Evolutionary conservation across 2,113 vertebrate genomes (phyloP).

Genomic region (Eulemur macaco): DNA sequence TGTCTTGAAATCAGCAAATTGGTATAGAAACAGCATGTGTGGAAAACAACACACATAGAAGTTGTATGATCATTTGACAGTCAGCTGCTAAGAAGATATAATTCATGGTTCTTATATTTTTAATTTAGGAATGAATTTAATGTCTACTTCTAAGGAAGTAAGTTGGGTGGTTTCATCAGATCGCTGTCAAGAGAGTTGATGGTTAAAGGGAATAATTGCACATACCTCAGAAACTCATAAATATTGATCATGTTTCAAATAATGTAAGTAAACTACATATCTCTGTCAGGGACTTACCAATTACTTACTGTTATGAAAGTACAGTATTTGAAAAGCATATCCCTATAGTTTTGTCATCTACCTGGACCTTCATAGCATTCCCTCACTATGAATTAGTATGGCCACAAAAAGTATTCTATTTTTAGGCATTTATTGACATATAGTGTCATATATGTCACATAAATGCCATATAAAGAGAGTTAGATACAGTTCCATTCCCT

Average conservation of each 20-base stretch:
- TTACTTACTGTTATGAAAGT: background rate
- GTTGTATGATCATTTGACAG: background rate
- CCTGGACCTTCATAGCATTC: background rate
- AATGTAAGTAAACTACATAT: background rate
- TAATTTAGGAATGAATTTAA: conserved; percentile 5
- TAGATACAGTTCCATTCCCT: background rate
- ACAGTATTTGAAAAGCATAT: background rate
- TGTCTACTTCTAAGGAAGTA: background rate
- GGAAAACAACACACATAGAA: background rate
- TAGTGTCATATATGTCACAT: background rate
- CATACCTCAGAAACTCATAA: background rate
- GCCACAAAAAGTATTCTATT: background rate
- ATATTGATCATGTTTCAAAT: conserved; percentile 21
- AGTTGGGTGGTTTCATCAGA: background rate
- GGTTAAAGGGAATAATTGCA: background rate
- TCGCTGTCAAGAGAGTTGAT: background rate
- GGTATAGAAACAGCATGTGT: background rate
- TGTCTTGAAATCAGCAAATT: background rate
- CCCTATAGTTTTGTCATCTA: background rate
- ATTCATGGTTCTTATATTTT: background rate
- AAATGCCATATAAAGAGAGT: background rate
- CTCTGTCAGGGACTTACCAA: background rate
- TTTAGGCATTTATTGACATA: background rate
- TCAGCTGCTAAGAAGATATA: background rate
- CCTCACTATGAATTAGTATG: background rate